Percentiles rank a stretch among this genome's conserved stretches.
Evolutionary conservation across 2,797 vertebrate species (phyloP).

Genomic region (Zenarchopterus dispar): DNA sequence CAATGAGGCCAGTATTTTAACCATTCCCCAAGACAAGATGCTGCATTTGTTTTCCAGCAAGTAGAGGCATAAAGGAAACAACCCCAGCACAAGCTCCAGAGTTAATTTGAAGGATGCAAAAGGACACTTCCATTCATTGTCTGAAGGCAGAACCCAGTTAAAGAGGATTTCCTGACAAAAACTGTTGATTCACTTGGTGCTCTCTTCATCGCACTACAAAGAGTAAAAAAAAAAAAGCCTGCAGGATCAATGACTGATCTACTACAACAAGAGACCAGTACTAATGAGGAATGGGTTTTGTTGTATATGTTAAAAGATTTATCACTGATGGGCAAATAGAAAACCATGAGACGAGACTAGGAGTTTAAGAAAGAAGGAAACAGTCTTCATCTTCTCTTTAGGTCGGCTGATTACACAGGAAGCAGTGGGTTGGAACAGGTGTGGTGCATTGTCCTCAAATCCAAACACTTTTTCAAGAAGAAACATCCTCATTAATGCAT

Average conservation of each 20-base stretch:
- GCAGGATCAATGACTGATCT: constrained; percentile 21
- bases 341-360: constrained; percentile 59
- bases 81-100: constrained; percentile 14
- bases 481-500: not conserved
- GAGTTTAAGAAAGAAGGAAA: constrained; percentile 56
- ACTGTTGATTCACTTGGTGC: constrained; percentile 49
- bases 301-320: constrained; percentile 11
- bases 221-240: not conserved
- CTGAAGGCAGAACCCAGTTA: constrained; percentile 36
- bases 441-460: constrained; percentile 51
- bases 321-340: constrained; percentile 26
- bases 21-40: constrained; percentile 4
- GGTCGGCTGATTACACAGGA: constrained; percentile 68
- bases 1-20: constrained; percentile 7
- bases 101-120: constrained; percentile 58
- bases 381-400: constrained; percentile 60
- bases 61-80: constrained; percentile 28
- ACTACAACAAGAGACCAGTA: constrained; percentile 9
- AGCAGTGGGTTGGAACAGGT: constrained; percentile 62
- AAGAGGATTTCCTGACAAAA: constrained; percentile 77
- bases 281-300: constrained; percentile 1
- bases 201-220: constrained; percentile 31
- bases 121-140: constrained; percentile 78
- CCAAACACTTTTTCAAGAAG: constrained; percentile 23
- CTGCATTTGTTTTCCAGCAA: constrained; percentile 19